Percentiles rank a stretch among this genome's conserved stretches.
Conservation (phyloP, 2,113 vertebrate genomes). For the Heloderma charlesbogerti region DNA sequence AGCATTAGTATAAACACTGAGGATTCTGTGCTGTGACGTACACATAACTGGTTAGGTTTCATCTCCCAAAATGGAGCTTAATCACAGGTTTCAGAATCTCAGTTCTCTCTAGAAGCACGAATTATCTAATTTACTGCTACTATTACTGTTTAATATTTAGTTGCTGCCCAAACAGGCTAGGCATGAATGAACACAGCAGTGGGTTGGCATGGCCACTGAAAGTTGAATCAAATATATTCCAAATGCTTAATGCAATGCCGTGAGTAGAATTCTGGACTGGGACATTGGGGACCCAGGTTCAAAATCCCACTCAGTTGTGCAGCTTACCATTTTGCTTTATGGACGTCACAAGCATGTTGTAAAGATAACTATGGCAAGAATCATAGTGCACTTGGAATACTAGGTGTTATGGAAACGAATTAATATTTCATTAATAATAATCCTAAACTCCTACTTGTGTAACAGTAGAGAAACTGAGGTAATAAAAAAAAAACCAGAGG, state of each 20-base stretch:
- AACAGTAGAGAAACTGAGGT: not conserved
- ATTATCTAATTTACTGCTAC: not conserved
- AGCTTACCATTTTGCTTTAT: not conserved
- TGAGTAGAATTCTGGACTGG: not conserved
- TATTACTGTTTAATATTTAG: not conserved
- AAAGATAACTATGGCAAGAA: not conserved
- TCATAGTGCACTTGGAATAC: not conserved
- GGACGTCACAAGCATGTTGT: not conserved
- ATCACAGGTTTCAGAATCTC: not conserved
- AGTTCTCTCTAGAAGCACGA: not conserved
- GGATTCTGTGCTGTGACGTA: not conserved
- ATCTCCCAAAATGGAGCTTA: not conserved
- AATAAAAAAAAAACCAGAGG: not conserved
- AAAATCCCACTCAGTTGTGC: not conserved
- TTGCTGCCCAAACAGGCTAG: too few relatives aligned
- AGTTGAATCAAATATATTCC: not conserved
- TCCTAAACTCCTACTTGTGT: not conserved
- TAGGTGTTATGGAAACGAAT: not conserved
- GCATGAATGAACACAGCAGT: not conserved
- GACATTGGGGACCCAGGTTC: not conserved
- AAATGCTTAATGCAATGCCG: not conserved
- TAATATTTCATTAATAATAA: not conserved
- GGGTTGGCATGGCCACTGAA: not conserved
- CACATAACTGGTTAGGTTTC: not conserved
- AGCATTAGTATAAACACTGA: not conserved